phyloP scores from a whole-genome alignment of 92 coral and sea anemone genomes.

The Anthopleura xanthogrammica region DNA sequence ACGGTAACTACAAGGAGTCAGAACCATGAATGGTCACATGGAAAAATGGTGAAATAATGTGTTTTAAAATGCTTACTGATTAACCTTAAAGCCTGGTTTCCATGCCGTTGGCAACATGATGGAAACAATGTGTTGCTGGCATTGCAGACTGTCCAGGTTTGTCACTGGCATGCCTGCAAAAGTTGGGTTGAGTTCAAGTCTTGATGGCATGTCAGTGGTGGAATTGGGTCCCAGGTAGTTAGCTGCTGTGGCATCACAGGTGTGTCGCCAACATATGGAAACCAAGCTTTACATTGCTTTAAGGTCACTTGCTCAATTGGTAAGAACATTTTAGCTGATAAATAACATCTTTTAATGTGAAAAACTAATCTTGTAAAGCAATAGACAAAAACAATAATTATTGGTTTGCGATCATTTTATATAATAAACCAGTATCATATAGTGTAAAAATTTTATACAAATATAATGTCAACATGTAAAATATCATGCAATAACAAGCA shows the following conservation, averaged over 20 bases:
- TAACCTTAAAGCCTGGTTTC: not conserved
- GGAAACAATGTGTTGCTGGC: not conserved
- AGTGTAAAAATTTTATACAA: not conserved
- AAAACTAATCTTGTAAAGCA: not conserved
- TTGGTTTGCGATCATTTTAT: not conserved
- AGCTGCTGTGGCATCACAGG: no score
- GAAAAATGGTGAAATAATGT: no score
- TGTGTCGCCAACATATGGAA: no score
- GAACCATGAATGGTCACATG: no score
- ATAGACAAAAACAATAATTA: not conserved
- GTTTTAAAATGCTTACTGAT: no score
- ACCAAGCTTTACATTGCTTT: no score
- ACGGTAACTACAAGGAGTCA: no score
- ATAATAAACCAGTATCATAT: not conserved
- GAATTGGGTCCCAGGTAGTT: no score
- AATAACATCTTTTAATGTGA: not conserved
- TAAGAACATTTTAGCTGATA: not conserved
- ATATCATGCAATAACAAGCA: not conserved
- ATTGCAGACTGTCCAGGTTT: not conserved
- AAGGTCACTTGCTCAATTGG: no score
- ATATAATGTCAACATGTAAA: not conserved
- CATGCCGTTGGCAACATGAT: not conserved
- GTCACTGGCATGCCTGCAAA: not conserved
- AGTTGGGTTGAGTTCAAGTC: not conserved
- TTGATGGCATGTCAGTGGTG: not conserved